These are phyloP conservation scores for Ferdinandea cuprea DNA, from an alignment of 2,888 invertebrate genomes.

Conservation along the genomic window DNA sequence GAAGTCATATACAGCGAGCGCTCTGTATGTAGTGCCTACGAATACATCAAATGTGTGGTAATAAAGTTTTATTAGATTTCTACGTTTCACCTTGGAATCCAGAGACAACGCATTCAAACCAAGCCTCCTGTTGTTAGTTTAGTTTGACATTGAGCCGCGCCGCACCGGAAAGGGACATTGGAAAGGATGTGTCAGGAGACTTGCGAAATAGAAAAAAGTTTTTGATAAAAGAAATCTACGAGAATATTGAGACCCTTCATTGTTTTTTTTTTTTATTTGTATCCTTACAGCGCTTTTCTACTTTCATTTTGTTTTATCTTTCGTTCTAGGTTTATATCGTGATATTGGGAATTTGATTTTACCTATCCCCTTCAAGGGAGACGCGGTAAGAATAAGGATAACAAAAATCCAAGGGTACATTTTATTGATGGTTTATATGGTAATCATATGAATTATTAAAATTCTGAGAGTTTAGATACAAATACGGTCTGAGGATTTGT, in stretches of 20 bases:
- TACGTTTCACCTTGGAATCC: background rate
- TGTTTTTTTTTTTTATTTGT: background rate
- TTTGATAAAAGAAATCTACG: background rate
- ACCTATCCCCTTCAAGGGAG: background rate
- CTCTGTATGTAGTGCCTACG: no score
- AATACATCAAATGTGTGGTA: background rate
- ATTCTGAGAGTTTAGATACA: background rate
- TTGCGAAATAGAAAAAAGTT: background rate
- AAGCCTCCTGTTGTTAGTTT: no score
- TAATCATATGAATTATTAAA: slow-evolving; percentile 21
- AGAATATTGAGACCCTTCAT: slow-evolving; percentile 4
- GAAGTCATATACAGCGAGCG: no score
- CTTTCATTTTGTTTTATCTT: background rate
- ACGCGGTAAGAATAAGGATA: background rate
- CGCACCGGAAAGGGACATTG: background rate
- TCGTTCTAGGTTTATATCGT: background rate
- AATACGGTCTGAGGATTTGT: background rate
- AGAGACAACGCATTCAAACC: background rate
- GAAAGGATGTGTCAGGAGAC: background rate
- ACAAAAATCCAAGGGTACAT: background rate
- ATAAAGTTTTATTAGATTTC: background rate
- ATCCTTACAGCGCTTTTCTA: background rate
- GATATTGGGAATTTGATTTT: background rate
- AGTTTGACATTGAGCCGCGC: background rate
- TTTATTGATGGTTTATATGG: slow-evolving; percentile 10